A percentile compares a stretch with the other conserved stretches of the same genome.
Conservation (phyloP, 1,140 invertebrate genomes). For the Cheumatopsyche charites region DNA sequence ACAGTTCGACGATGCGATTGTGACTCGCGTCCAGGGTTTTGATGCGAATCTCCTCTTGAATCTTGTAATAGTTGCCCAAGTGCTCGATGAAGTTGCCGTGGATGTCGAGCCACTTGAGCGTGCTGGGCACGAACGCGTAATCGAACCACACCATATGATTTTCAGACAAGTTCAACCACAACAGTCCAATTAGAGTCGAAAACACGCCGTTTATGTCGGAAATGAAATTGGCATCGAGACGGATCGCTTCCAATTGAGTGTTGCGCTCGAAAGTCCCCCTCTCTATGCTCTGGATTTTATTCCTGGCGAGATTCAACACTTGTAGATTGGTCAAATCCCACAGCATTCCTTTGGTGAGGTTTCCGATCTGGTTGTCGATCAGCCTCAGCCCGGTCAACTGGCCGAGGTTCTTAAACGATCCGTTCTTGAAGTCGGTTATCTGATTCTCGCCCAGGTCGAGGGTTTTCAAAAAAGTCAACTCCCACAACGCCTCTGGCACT, state of each 20-base stretch:
- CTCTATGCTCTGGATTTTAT: slow-evolving; percentile 84
- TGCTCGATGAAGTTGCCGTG: slow-evolving; percentile 87
- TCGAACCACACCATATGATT: slow-evolving; percentile 92
- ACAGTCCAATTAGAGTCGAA: slow-evolving; percentile 75
- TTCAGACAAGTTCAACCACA: slow-evolving; percentile 89
- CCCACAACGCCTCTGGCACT: slow-evolving; percentile 82
- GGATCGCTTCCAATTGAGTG: slow-evolving; percentile 78
- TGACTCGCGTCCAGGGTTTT: slow-evolving; percentile 86
- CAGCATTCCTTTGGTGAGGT: slow-evolving; percentile 83
- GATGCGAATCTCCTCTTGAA: slow-evolving; percentile 77
- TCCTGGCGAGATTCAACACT: slow-evolving; percentile 85
- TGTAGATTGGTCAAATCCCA: slow-evolving; percentile 81
- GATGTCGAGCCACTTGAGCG: slow-evolving; percentile 89
- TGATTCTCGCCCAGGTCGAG: slow-evolving; percentile 88
- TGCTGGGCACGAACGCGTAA: slow-evolving; percentile 85
- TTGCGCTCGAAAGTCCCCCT: slow-evolving; percentile 82
- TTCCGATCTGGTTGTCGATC: slow-evolving; percentile 86
- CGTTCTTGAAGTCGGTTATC: slow-evolving; percentile 78
- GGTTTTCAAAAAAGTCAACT: slow-evolving; percentile 81
- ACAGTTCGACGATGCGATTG: slow-evolving; percentile 81
- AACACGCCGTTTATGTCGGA: slow-evolving; percentile 88
- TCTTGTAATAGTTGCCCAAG: slow-evolving; percentile 84
- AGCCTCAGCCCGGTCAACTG: slow-evolving; percentile 83
- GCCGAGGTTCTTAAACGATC: slow-evolving; percentile 81
- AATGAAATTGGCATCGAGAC: slow-evolving; percentile 84